Conservation (phyloP, 2,113 vertebrate genomes). For the Pachyramphus minor region DNA sequence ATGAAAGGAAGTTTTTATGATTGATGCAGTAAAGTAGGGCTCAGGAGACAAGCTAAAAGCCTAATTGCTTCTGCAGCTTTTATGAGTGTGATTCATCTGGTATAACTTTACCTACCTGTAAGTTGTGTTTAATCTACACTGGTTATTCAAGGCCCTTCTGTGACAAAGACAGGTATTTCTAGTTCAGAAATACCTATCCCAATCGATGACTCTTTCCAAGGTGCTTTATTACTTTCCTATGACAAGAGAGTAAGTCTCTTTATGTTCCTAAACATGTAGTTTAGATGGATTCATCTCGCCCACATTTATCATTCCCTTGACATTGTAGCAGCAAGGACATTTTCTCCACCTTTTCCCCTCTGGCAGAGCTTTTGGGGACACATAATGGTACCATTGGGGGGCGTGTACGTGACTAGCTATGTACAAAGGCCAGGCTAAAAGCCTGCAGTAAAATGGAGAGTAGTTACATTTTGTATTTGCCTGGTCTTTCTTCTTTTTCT, state of each 20-base stretch:
- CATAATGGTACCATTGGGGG: background rate
- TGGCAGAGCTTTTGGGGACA: background rate
- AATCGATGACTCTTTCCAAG: background rate
- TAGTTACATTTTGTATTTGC: background rate
- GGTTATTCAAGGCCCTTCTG: background rate
- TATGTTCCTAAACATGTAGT: background rate
- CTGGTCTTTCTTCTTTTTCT: background rate
- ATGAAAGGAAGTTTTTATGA: background rate
- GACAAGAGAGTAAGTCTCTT: background rate
- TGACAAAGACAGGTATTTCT: background rate
- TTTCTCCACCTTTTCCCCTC: background rate
- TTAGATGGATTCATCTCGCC: background rate
- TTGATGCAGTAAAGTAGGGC: background rate
- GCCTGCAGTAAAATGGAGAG: background rate
- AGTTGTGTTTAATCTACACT: background rate
- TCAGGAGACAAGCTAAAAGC: conserved; percentile 6
- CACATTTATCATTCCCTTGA: background rate
- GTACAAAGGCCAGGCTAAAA: background rate
- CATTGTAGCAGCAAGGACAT: background rate
- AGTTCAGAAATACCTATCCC: background rate
- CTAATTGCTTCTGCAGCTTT: conserved; percentile 17
- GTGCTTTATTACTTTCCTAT: background rate
- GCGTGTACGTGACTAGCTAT: background rate
- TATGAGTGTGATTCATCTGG: background rate
- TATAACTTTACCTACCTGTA: background rate